A percentile compares a stretch with the other conserved stretches of the same genome.
Evolutionary conservation across 2,888 invertebrate genomes (phyloP).

Genomic region (Lepidochitona cinerea): DNA sequence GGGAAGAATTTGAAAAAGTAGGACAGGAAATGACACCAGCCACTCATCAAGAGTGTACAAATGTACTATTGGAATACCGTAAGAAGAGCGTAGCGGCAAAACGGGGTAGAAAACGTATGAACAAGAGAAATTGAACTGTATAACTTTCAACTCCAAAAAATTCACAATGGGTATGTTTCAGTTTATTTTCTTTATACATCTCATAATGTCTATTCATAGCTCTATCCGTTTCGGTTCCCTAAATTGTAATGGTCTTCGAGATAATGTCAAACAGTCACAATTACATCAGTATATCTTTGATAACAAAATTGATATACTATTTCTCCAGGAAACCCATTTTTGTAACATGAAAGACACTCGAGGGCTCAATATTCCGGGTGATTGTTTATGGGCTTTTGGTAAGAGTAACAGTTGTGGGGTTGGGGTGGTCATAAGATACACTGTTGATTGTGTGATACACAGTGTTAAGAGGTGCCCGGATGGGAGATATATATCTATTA

Average conservation of each 20-base stretch:
- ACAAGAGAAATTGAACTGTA: no score
- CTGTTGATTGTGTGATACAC: not conserved
- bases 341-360: not conserved
- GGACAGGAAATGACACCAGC: no score
- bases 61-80: no score
- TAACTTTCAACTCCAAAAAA: no score
- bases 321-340: not conserved
- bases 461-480: not conserved
- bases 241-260: not conserved
- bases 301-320: not conserved
- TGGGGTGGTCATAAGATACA: not conserved
- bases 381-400: not conserved
- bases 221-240: not conserved
- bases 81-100: no score
- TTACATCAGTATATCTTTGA: not conserved
- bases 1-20: no score
- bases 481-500: no score
- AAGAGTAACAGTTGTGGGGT: not conserved
- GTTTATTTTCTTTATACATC: not conserved
- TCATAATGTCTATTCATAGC: not conserved
- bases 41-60: no score
- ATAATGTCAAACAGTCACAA: not conserved
- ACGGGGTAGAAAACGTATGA: no score
- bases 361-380: not conserved
- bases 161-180: not conserved